Base-by-base conservation (phyloP, 2,797 vertebrate species). In the Myotis pilosus region DNA sequence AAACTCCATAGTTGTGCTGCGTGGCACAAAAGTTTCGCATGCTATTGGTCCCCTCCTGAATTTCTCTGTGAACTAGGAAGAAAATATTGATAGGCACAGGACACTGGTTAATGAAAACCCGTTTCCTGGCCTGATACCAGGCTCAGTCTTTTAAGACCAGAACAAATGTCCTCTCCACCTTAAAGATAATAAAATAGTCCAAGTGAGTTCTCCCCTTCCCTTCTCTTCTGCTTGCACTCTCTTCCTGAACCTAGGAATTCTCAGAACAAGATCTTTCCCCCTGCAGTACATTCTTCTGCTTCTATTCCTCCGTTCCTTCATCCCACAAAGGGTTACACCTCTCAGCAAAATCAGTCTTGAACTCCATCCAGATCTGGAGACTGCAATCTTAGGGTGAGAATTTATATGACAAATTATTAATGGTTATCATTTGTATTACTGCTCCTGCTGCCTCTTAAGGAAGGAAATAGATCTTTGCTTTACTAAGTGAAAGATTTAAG, bases 11-110 rank as follows among this genome's bases (percentile, higher is more conserved):
- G 23, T 5, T 60, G 0, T 0, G 17, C 44, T 82, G 80, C 25
- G 79, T 96, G 82, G 72, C 57, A 20, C 71, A 80, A 83, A 94
- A 71, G 10, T 91, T 93, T 81, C 85, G 88, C 53, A 95, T 2
- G 3, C 10, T 86, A 25, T 36, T 1, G 25, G 89, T 86, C 30
- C 36, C 1, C 0, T 69, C 36, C 60, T 80, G 92, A 78, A 74
- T 75, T 78, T 92, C 69, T 11, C 44, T 4, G 25, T 62, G 11
- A 83, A 2, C 60, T 69, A 71, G 44, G 23, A 85, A 94, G 71
- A 86, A 68, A 90, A 71, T 66, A 28, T 22, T 78, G 36, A 51
- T 36, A 94, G 55, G 33, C 13, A 72, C 5, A 74, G 25, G 36
- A 91, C 23, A 78, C 38, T 71, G 60, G 20, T 72, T 80, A 53